phyloP scores from a whole-genome alignment of 2,113 vertebrate species.

The Anolis sagrei region DNA sequence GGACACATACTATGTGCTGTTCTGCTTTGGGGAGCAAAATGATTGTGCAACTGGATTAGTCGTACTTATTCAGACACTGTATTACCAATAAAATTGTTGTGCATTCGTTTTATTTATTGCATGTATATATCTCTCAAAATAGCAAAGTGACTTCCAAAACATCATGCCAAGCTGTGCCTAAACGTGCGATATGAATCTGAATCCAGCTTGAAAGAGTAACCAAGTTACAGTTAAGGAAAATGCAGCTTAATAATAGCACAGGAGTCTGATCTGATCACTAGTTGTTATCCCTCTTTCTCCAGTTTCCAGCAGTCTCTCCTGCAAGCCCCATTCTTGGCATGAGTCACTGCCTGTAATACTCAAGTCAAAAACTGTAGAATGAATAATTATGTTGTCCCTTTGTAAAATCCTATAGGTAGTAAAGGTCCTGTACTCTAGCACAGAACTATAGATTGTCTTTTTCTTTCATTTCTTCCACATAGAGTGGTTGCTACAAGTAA shows the following conservation, averaged over 20 bases:
- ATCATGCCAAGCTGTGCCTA: background rate
- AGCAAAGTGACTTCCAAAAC: too few species aligned
- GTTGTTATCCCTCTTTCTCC: background rate
- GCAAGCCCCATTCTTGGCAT: constrained; percentile 64
- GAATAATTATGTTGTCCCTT: constrained; percentile 63
- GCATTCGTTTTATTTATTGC: background rate
- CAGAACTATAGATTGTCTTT: constrained; percentile 38
- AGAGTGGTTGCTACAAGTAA: constrained; percentile 64
- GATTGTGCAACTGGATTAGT: too few species aligned
- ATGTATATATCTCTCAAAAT: too few species aligned
- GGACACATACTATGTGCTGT: too few species aligned
- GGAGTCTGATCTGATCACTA: constrained; percentile 1
- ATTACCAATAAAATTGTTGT: background rate
- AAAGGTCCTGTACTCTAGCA: constrained; percentile 50
- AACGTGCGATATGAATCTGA: background rate
- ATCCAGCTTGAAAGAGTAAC: background rate
- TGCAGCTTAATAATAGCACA: background rate
- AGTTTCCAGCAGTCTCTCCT: constrained; percentile 68
- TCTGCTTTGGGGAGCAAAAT: too few species aligned
- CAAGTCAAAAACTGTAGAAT: constrained; percentile 54
- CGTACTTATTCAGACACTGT: too few species aligned
- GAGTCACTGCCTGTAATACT: constrained; percentile 68
- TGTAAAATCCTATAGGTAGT: constrained; percentile 58
- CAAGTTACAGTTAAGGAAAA: background rate
- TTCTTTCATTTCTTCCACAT: constrained; percentile 63